Evolutionary conservation across 2,888 invertebrate genomes (phyloP), one percentile per base, ranked within the genome.

Genomic region (Luffia ferchaultella): DNA sequence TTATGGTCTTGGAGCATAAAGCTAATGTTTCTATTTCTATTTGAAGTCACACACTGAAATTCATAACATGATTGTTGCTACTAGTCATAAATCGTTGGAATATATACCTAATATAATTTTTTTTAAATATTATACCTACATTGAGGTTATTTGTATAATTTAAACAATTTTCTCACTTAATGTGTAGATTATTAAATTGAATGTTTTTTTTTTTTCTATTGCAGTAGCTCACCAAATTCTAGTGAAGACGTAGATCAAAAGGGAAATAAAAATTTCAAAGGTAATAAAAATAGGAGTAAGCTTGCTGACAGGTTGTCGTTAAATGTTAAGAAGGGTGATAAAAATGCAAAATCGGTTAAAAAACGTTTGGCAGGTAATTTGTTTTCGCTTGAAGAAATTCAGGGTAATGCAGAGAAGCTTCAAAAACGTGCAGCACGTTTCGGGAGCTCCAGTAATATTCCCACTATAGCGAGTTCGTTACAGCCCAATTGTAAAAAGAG

Each of bases 381-480:
- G 52, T 90, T 91, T 72, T 67, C 82, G 64, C 76, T 88, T 68
- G 87, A 89, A 59, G 88, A 88, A 65, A 85, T 89, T 59, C 90
- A 90, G 65, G 91, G 90, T 60, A 91, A 91, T 76, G 88, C 89
- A 57, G 93, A 92, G 65, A 88, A 91, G 62, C 85, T 96, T 59
- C 91, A 93, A 68, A 95, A 95, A 68, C 88, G 97, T 60, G 97
- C 97, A 48, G 96, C 95, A 53, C 87, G 97, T 62, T 97, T 97
- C 85, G 88, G 86, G 61, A 86, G 83, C 57, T 53, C 64, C 53
- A 54, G 58, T 54, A 65, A 64, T 65, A 72, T 84, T 57, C 86
- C 85, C 58, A 79, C 83, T 65, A 79, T 84, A 62, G 78, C 82
- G 52, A 85, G 77, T 61, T 78, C 78, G 50, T 62, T 73, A 42